Conservation (phyloP, 92 coral and sea anemone genomes). For the Palythoa caribaeorum region DNA sequence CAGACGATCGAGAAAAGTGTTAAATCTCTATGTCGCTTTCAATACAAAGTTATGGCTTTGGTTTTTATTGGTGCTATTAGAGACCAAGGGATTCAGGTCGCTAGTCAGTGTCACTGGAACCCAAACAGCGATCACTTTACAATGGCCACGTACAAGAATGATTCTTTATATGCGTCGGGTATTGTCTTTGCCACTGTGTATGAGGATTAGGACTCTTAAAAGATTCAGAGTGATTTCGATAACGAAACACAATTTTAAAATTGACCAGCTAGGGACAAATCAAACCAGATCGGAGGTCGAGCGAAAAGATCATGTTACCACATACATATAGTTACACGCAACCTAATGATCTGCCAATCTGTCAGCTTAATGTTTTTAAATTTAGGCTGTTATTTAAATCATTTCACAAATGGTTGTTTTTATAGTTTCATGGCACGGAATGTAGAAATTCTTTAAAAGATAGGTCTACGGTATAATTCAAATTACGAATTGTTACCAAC, state of each 20-base stretch:
- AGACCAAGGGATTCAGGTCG: conserved; percentile 74
- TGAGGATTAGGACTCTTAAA: conserved; percentile 31
- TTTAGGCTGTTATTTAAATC: too few species aligned
- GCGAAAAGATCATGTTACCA: neutral
- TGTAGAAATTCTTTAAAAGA: neutral
- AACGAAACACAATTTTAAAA: neutral
- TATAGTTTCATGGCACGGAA: neutral
- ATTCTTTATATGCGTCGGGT: conserved; percentile 73
- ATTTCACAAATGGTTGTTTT: neutral
- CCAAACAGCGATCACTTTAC: conserved; percentile 74
- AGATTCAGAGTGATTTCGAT: neutral
- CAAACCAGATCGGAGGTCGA: neutral
- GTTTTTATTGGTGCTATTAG: conserved; percentile 81
- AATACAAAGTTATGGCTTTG: conserved; percentile 67
- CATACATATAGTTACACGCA: too few species aligned
- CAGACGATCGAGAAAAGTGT: conserved; percentile 76
- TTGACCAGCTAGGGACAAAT: neutral
- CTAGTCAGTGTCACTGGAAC: conserved; percentile 70
- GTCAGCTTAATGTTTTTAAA: too few species aligned
- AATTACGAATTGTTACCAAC: neutral
- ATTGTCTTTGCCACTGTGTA: conserved; percentile 74
- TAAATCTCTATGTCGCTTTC: conserved; percentile 44
- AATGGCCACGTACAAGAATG: conserved; percentile 70
- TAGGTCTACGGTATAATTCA: too few species aligned
- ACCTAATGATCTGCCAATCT: too few species aligned